Conservation (phyloP, 2,113 vertebrate species). For the Oxyruncus cristatus region DNA sequence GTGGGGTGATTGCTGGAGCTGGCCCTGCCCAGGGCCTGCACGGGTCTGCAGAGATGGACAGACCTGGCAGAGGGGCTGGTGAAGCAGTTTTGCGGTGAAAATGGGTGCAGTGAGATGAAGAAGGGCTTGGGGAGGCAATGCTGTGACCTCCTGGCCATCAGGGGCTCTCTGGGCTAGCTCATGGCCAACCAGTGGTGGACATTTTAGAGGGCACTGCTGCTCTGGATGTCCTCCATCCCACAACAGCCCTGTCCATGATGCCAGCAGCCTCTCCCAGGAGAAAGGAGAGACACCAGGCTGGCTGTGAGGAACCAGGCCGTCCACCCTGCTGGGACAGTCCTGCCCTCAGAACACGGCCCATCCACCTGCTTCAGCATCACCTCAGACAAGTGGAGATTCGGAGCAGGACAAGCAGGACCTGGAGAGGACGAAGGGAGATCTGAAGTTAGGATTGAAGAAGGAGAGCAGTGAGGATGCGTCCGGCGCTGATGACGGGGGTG, state of each 20-base stretch:
- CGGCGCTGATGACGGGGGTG: background rate
- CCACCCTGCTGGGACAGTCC: background rate
- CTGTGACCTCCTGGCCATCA: background rate
- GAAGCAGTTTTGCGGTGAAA: too few relatives aligned
- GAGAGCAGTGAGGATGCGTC: background rate
- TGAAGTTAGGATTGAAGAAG: background rate
- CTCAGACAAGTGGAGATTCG: background rate
- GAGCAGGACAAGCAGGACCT: background rate
- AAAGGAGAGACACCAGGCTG: background rate
- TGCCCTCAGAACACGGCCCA: rapidly evolving
- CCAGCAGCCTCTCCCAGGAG: background rate
- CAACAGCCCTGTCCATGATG: background rate
- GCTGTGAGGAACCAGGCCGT: background rate
- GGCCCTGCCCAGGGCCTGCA: background rate
- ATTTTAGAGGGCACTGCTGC: background rate
- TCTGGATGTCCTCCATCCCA: background rate
- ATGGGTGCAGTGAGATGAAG: background rate
- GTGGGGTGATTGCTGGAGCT: background rate
- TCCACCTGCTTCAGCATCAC: background rate
- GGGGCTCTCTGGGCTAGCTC: background rate
- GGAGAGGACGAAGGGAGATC: background rate
- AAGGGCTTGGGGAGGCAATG: background rate
- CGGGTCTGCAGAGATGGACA: rapidly evolving
- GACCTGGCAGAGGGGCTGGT: background rate
- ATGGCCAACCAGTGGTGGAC: background rate